Evolutionary conservation across 2,113 vertebrate genomes (phyloP).

Genomic region (Perca flavescens): DNA sequence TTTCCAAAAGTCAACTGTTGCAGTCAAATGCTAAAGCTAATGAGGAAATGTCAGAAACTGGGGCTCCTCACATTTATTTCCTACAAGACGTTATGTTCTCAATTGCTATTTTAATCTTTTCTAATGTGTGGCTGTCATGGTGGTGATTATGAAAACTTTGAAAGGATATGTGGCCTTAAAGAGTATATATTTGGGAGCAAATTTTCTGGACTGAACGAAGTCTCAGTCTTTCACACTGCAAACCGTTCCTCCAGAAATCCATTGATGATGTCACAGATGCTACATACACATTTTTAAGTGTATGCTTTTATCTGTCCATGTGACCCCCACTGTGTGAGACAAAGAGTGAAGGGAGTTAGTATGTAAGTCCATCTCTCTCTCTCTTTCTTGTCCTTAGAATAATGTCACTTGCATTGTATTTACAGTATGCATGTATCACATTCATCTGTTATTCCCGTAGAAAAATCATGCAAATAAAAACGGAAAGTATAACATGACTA

Average conservation of each 20-base stretch:
- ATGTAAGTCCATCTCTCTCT: not conserved
- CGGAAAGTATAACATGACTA: not conserved
- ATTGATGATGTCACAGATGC: conserved; percentile 15
- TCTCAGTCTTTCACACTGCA: not conserved
- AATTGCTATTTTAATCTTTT: not conserved
- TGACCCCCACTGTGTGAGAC: conserved; percentile 63
- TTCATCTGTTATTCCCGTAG: conserved; percentile 1
- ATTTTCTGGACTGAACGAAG: not conserved
- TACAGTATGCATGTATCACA: not conserved
- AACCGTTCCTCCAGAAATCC: not conserved
- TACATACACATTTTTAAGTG: conserved; percentile 2
- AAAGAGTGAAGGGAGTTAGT: conserved; percentile 32
- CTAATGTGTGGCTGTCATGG: not conserved
- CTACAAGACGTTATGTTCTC: not conserved
- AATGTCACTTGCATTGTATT: not conserved
- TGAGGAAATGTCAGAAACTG: not conserved
- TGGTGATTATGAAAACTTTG: not conserved
- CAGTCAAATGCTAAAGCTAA: not conserved
- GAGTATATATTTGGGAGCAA: not conserved
- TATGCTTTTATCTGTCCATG: not conserved
- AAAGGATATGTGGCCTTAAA: not conserved
- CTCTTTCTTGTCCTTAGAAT: not conserved
- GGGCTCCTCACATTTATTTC: not conserved
- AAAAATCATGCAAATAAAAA: conserved; percentile 19
- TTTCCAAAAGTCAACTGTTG: not conserved